Percentiles rank a stretch among this genome's conserved stretches.
These are phyloP conservation scores for Callospermophilus lateralis DNA, from an alignment of 2,113 vertebrate species.

Conservation along the genomic window DNA sequence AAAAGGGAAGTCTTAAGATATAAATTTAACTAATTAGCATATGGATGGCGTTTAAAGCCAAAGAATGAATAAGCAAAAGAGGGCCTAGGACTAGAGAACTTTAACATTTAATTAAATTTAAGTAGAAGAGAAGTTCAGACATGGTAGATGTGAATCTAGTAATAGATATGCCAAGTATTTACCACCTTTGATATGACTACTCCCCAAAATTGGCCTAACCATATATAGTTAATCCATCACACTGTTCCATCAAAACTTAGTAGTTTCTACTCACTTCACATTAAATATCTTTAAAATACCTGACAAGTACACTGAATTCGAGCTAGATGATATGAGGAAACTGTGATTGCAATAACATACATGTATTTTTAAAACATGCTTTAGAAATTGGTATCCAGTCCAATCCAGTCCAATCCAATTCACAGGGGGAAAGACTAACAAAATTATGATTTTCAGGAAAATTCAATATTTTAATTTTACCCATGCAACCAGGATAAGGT, in stretches of 20 bases:
- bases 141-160: neutral
- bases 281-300: neutral
- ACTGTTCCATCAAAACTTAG: conserved; percentile 19
- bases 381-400: neutral
- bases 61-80: neutral
- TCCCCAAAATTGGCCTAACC: neutral
- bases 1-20: conserved; percentile 19
- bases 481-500: neutral
- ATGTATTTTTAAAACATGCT: neutral
- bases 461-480: neutral
- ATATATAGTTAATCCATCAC: neutral
- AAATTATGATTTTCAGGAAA: neutral
- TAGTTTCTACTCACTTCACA: neutral
- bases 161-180: neutral
- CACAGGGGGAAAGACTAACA: neutral
- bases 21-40: conserved; percentile 13
- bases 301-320: neutral
- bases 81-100: neutral
- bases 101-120: neutral
- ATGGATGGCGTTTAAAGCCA: neutral
- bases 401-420: neutral
- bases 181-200: neutral
- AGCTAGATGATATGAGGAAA: neutral
- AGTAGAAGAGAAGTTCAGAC: neutral
- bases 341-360: neutral